Evolutionary conservation across 1,140 invertebrate species (phyloP).

Genomic region (Lutraria rhynchaena): DNA sequence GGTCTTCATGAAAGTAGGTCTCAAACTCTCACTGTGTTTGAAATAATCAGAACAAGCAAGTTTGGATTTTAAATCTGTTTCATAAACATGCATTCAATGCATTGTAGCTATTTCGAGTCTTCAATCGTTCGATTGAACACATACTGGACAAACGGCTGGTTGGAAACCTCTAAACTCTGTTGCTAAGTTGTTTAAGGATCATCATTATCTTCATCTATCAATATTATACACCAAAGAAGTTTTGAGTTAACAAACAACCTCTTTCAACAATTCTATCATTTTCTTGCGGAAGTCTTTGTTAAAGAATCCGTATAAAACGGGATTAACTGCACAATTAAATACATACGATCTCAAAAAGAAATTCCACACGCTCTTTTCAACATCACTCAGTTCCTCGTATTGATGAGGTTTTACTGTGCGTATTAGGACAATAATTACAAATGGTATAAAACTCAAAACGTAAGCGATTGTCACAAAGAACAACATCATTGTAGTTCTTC

Average conservation of each 20-base stretch:
- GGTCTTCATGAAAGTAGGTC: no score
- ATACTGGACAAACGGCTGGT: no score
- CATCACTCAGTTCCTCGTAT: background rate
- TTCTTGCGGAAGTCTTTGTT: constrained; percentile 63
- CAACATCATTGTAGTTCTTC: constrained; percentile 58
- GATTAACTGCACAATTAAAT: constrained; percentile 66
- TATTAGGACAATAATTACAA: constrained; percentile 32
- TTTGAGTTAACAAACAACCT: background rate
- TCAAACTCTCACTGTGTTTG: no score
- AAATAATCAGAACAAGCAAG: no score
- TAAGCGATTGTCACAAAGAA: constrained; percentile 55
- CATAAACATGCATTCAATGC: no score
- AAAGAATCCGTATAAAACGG: constrained; percentile 65
- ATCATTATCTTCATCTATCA: no score
- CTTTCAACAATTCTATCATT: constrained; percentile 35
- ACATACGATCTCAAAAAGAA: constrained; percentile 64
- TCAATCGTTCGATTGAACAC: no score
- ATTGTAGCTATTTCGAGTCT: no score
- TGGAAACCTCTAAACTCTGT: no score
- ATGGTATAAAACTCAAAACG: constrained; percentile 58
- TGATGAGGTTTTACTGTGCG: constrained; percentile 17
- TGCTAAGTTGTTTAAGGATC: no score
- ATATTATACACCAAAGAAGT: no score
- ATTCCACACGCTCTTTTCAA: constrained; percentile 54
- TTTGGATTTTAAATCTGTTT: no score